Percentiles rank a stretch among this genome's conserved stretches.
Conservation (phyloP, 2,113 vertebrate genomes). For the Rhodinocichla rosea region DNA sequence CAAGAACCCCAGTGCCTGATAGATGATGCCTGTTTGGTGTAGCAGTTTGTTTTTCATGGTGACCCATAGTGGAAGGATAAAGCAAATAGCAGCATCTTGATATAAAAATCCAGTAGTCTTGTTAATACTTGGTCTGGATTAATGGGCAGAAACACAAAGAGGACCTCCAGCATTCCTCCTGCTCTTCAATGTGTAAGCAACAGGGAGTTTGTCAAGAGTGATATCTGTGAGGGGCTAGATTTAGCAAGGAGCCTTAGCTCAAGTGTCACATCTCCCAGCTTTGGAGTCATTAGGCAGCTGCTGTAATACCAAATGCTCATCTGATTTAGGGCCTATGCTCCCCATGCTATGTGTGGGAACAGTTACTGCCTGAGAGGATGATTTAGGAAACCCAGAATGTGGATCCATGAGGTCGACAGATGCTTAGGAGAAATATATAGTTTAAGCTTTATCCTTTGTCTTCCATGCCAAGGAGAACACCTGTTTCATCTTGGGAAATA, state of each 20-base stretch:
- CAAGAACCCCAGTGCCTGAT: background rate
- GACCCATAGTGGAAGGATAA: background rate
- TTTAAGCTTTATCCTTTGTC: background rate
- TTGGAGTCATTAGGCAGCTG: background rate
- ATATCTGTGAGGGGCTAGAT: background rate
- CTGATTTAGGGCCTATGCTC: background rate
- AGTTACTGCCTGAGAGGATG: background rate
- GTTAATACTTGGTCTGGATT: rapidly evolving
- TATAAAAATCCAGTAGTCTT: background rate
- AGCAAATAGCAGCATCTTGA: background rate
- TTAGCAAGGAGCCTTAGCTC: background rate
- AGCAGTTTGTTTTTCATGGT: background rate
- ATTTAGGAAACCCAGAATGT: background rate
- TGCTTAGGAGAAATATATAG: background rate
- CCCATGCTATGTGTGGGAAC: background rate
- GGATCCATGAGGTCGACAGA: background rate
- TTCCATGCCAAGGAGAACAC: background rate
- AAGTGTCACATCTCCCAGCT: background rate
- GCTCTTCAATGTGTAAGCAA: background rate
- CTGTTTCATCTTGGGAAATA: background rate
- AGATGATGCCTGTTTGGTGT: background rate
- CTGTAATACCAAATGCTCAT: background rate
- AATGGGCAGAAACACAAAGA: background rate
- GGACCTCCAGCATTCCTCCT: background rate
- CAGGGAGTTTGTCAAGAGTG: background rate